Percentiles rank a stretch among this genome's conserved stretches.
Evolutionary conservation across 2,797 vertebrate species (phyloP).

Genomic region (Melanotaenia trifasciata): DNA sequence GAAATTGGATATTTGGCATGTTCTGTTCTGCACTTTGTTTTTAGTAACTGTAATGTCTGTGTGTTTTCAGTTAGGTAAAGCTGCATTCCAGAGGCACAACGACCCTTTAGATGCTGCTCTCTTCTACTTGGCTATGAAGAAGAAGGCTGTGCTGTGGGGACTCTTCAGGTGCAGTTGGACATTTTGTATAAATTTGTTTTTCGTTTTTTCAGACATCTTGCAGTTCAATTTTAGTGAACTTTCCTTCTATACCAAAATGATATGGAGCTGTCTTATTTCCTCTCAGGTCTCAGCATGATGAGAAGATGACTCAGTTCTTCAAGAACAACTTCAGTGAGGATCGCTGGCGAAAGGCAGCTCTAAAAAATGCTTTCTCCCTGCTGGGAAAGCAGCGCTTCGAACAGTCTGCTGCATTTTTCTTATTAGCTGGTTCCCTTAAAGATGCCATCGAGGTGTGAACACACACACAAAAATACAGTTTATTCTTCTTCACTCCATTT

Average conservation of each 20-base stretch:
- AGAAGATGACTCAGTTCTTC: constrained; percentile 99
- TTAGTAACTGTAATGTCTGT: constrained; percentile 4
- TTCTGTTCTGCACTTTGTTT: not conserved
- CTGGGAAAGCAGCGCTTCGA: constrained; percentile 98
- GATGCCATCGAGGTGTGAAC: constrained; percentile 94
- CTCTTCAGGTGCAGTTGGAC: constrained; percentile 89
- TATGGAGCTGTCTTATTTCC: constrained; percentile 19
- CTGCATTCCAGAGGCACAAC: constrained; percentile 95
- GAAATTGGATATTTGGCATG: not conserved
- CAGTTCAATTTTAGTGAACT: not conserved
- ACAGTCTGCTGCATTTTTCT: constrained; percentile 97
- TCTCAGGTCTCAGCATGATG: constrained; percentile 93
- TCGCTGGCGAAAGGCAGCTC: constrained; percentile 95
- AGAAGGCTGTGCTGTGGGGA: constrained; percentile 98
- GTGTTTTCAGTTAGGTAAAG: constrained; percentile 90
- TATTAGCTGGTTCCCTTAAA: constrained; percentile 96
- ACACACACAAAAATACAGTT: constrained; percentile 19
- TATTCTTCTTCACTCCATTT: constrained; percentile 15
- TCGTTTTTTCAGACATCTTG: not conserved
- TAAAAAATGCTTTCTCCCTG: constrained; percentile 98
- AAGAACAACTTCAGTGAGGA: constrained; percentile 98
- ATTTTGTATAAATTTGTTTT: not conserved
- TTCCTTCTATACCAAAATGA: not conserved
- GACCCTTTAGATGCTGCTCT: constrained; percentile 96
- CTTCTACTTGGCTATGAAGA: constrained; percentile 98